phyloP scores from a whole-genome alignment of 1,140 invertebrate species.

The Scaptomyza hsui region DNA sequence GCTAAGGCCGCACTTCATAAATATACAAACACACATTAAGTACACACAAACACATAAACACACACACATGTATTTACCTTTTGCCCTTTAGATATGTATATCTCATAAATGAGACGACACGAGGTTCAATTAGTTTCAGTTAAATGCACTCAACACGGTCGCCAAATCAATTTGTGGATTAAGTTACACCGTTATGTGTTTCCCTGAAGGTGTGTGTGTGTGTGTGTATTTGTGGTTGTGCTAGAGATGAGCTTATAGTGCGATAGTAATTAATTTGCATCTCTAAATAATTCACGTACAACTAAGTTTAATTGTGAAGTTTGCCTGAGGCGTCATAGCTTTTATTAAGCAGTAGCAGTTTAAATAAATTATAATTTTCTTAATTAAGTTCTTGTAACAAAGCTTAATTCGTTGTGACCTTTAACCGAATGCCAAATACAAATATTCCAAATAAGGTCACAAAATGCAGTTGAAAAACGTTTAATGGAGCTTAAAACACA shows the following conservation, averaged over 20 bases:
- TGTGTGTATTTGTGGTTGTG: background rate
- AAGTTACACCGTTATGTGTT: conserved; percentile 10
- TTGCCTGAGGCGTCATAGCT: too few species aligned
- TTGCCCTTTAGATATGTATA: background rate
- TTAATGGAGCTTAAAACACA: conserved; percentile 55
- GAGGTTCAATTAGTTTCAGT: conserved; percentile 61
- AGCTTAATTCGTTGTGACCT: conserved; percentile 6
- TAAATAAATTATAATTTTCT: background rate
- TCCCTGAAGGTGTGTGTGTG: conserved; percentile 15
- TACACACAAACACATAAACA: conserved; percentile 3
- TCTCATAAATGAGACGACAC: conserved; percentile 16
- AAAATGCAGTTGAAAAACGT: conserved; percentile 33
- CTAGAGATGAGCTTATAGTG: background rate
- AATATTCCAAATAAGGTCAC: conserved; percentile 40
- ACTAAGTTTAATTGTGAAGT: background rate
- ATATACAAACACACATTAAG: background rate
- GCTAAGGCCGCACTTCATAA: conserved; percentile 1
- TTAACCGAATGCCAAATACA: conserved; percentile 1
- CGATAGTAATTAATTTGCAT: background rate
- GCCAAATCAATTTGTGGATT: conserved; percentile 63
- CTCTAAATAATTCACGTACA: too few species aligned
- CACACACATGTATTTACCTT: conserved; percentile 4
- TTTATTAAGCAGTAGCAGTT: too few species aligned
- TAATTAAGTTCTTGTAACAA: background rate
- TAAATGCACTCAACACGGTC: conserved; percentile 60